Percentiles rank a stretch among this genome's conserved stretches.
These are phyloP conservation scores for Mus spretus DNA, from an alignment of 2,797 vertebrate species.

Conservation along the genomic window DNA sequence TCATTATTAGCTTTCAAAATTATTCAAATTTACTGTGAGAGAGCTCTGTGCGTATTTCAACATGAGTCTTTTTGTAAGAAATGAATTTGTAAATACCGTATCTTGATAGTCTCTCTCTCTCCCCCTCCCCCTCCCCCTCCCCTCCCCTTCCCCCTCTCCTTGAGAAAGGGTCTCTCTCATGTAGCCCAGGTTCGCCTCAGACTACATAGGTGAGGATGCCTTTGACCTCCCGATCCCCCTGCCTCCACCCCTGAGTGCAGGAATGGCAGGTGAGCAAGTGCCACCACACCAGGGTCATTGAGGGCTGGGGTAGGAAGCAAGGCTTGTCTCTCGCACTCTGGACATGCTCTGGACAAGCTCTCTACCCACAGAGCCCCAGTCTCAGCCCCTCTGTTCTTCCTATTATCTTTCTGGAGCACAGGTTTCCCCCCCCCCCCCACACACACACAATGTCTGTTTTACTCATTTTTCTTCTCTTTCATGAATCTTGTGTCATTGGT, in stretches of 20 bases:
- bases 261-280: not conserved
- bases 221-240: not conserved
- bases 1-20: conserved; percentile 29
- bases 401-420: not conserved
- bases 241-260: not conserved
- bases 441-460: not conserved
- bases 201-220: not conserved
- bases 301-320: not conserved
- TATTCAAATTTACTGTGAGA: not conserved
- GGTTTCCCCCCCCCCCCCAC: not conserved
- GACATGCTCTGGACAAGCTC: not conserved
- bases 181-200: not conserved
- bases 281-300: not conserved
- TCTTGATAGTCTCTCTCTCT: not conserved
- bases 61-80: not conserved
- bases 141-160: no score
- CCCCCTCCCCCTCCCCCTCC: not conserved
- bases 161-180: not conserved
- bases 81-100: not conserved
- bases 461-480: conserved; percentile 10
- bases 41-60: not conserved
- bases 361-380: not conserved
- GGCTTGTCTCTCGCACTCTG: not conserved
- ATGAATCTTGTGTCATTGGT: not conserved
- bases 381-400: not conserved